Evolutionary conservation across 2,113 vertebrate species (phyloP).

Genomic region (Gallinago media): DNA sequence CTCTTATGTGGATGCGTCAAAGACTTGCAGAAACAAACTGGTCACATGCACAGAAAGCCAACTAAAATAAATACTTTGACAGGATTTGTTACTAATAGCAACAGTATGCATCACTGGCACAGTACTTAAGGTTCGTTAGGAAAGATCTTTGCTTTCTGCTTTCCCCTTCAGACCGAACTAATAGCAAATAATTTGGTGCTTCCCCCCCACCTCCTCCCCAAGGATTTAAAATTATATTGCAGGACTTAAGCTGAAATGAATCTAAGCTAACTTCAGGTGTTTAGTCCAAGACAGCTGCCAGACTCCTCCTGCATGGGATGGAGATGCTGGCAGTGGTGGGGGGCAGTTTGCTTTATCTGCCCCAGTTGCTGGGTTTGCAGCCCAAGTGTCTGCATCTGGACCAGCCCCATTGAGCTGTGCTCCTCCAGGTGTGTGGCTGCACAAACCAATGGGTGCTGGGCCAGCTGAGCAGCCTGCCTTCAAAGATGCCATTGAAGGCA

Average conservation of each 20-base stretch:
- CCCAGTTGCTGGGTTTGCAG: neutral
- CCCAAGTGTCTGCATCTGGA: neutral
- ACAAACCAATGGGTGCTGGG: too few species aligned
- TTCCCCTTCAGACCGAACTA: neutral
- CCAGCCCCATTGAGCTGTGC: neutral
- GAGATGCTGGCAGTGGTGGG: neutral
- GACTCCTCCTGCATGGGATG: neutral
- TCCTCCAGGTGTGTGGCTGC: neutral
- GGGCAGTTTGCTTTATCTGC: rapidly evolving
- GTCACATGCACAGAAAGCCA: neutral
- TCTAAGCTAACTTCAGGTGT: neutral
- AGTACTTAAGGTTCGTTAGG: neutral
- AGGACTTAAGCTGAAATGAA: neutral
- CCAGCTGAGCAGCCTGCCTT: neutral
- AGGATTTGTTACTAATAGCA: neutral
- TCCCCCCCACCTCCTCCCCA: rapidly evolving
- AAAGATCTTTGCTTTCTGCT: neutral
- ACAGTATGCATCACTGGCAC: neutral
- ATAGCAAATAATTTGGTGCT: neutral
- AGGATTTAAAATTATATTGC: neutral
- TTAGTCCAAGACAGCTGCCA: neutral
- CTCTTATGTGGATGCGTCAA: neutral
- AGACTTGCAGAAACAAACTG: neutral
- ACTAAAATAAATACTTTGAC: neutral
- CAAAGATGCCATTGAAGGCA: neutral